A percentile compares a stretch with the other conserved stretches of the same genome.
Conservation (phyloP, 2,113 vertebrate genomes). For the Rhinopomastus cyanomelas region DNA sequence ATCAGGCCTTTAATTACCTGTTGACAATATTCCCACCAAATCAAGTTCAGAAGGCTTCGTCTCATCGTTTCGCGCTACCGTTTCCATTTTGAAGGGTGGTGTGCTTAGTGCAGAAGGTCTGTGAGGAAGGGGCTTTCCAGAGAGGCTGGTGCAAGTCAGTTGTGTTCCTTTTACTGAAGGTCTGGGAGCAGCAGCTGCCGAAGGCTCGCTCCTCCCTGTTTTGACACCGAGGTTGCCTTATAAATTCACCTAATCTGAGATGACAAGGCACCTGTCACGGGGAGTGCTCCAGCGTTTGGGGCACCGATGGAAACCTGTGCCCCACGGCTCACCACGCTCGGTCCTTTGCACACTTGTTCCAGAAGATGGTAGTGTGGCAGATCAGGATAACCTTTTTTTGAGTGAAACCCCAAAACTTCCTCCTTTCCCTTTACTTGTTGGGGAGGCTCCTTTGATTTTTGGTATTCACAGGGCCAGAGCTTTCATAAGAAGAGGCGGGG, state of each 20-base stretch:
- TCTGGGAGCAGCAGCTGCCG: neutral
- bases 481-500: neutral
- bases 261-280: slow-evolving; percentile 47
- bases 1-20: neutral
- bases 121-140: neutral
- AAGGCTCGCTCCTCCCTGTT: slow-evolving; percentile 38
- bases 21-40: neutral
- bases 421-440: neutral
- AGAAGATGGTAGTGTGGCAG: slow-evolving; percentile 3
- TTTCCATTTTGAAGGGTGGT: neutral
- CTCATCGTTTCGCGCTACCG: neutral
- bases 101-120: neutral
- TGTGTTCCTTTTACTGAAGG: neutral
- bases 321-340: too few species aligned
- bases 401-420: neutral
- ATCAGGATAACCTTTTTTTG: slow-evolving; percentile 3
- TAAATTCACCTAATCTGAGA: slow-evolving; percentile 40
- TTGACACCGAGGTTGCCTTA: neutral
- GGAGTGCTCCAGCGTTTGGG: neutral
- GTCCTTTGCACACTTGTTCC: slow-evolving; percentile 8
- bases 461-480: neutral
- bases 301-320: slow-evolving; percentile 3
- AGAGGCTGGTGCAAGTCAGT: neutral
- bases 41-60: neutral
- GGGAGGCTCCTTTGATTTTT: neutral